A percentile compares a stretch with the other conserved stretches of the same genome.
These are phyloP conservation scores for Apamea monoglypha DNA, from an alignment of 2,888 invertebrate species.

Conservation along the genomic window DNA sequence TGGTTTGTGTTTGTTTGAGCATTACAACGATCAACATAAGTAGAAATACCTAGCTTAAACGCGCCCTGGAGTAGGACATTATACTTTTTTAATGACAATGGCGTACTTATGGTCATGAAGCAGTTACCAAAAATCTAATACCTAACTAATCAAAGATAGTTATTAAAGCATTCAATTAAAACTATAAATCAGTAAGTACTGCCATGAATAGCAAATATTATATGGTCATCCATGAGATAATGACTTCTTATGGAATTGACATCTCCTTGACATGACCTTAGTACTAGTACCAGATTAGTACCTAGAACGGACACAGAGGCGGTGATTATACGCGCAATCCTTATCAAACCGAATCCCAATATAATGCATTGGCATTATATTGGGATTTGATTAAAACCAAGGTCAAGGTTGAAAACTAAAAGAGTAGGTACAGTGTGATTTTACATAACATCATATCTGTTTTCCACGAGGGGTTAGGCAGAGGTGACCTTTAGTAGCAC, in stretches of 20 bases:
- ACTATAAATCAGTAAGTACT: background rate
- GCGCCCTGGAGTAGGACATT: no score
- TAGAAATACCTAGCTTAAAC: no score
- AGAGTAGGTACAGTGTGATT: no score
- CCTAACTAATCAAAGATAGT: background rate
- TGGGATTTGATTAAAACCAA: no score
- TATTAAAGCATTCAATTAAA: background rate
- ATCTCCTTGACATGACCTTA: background rate
- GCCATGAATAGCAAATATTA: background rate
- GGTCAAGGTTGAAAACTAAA: conserved; percentile 10
- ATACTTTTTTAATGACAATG: background rate
- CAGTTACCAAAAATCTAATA: background rate
- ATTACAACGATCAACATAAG: background rate
- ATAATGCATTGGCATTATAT: no score
- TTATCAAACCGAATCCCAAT: conserved; percentile 1
- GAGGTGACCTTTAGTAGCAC: background rate
- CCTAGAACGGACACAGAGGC: background rate
- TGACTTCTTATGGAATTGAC: background rate
- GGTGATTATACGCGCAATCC: conserved; percentile 19
- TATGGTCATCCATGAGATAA: background rate
- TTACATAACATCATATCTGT: background rate
- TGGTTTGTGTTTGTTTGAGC: background rate
- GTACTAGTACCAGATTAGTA: background rate
- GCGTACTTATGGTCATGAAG: background rate
- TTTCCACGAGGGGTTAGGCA: background rate